Evolutionary conservation across 2,113 vertebrate genomes (phyloP).

Genomic region (Lagopus leucura): DNA sequence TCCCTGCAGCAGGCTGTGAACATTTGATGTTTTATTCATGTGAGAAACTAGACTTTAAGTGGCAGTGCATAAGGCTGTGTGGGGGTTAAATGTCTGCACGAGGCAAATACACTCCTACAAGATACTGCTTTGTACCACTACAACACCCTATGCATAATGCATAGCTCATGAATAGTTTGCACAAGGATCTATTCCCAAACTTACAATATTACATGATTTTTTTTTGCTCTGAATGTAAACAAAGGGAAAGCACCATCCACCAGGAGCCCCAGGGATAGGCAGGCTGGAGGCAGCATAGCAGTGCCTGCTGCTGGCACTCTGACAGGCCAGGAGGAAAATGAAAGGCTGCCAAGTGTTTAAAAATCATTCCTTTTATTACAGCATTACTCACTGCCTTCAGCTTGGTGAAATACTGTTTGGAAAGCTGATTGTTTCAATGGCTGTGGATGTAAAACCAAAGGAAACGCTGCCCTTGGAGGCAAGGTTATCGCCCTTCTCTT

Average conservation of each 20-base stretch:
- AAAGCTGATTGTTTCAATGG: conserved; percentile 4
- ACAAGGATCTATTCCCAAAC: neutral
- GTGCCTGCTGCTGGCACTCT: neutral
- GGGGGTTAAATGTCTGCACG: neutral
- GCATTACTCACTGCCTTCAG: neutral
- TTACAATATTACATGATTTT: neutral
- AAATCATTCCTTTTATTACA: conserved; percentile 1
- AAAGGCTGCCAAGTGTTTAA: neutral
- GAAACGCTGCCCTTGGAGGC: conserved; percentile 23
- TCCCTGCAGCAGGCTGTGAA: neutral
- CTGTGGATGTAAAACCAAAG: conserved; percentile 41
- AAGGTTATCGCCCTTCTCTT: neutral
- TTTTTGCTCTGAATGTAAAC: conserved; percentile 30
- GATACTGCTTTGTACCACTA: neutral
- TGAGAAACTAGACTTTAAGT: neutral
- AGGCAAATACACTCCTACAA: neutral
- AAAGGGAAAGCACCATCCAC: neutral
- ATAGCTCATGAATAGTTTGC: neutral
- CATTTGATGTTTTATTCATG: neutral
- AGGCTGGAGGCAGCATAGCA: neutral
- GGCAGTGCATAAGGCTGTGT: neutral
- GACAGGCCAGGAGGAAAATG: neutral
- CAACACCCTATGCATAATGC: neutral
- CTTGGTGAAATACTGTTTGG: neutral
- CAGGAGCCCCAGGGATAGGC: neutral